phyloP scores from a whole-genome alignment of 2,888 invertebrate species.

The Napeogenes sylphis region DNA sequence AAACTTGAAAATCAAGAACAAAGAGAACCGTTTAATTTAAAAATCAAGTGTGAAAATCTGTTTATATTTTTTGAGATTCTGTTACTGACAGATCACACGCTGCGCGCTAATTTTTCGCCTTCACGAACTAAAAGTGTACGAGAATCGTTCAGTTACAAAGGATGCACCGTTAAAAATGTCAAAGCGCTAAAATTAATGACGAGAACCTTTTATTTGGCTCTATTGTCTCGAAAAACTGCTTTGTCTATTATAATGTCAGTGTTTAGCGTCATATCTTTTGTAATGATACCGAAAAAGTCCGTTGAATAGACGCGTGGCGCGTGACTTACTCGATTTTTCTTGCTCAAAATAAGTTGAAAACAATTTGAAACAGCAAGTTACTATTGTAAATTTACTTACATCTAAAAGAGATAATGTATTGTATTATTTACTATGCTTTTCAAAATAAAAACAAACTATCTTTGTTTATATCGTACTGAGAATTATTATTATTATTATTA shows the following conservation, averaged over 20 bases:
- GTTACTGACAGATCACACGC: constrained; percentile 51
- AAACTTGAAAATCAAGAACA: background rate
- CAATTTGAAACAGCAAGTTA: constrained; percentile 35
- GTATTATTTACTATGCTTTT: background rate
- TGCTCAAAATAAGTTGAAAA: constrained; percentile 50
- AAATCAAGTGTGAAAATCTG: constrained; percentile 19
- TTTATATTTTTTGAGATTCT: constrained; percentile 13
- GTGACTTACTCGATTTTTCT: constrained; percentile 62
- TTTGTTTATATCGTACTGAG: background rate
- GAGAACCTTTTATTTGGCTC: constrained; percentile 67
- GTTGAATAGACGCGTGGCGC: constrained; percentile 68
- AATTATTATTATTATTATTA: too few relatives aligned
- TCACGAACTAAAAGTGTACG: constrained; percentile 39
- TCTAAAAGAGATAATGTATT: background rate
- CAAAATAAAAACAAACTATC: background rate
- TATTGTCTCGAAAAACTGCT: constrained; percentile 69
- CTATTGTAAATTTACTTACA: constrained; percentile 16
- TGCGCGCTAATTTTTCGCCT: constrained; percentile 65
- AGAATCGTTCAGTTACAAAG: constrained; percentile 52
- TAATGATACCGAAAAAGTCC: constrained; percentile 58
- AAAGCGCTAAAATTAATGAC: constrained; percentile 72
- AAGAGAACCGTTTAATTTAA: constrained; percentile 8
- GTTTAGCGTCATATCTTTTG: constrained; percentile 74
- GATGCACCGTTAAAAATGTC: constrained; percentile 70
- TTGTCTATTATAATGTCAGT: constrained; percentile 76